Evolutionary conservation across 2,113 vertebrate genomes (phyloP).

Genomic region (Epinephelus lanceolatus): DNA sequence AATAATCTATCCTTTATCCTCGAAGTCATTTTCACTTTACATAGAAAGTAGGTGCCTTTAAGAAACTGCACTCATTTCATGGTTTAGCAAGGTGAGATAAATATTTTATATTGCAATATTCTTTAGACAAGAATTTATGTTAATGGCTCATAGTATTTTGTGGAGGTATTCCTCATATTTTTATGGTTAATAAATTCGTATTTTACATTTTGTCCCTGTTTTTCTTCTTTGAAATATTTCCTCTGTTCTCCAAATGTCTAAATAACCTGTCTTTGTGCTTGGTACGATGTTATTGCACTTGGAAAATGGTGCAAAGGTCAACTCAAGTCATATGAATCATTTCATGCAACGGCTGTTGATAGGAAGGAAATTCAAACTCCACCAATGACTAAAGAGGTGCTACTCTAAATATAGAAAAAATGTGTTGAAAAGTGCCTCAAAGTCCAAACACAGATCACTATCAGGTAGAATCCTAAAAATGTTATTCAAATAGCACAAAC

Average conservation of each 20-base stretch:
- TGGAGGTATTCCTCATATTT: too few relatives aligned
- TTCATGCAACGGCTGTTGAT: not conserved
- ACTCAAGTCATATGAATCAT: not conserved
- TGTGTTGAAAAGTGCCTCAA: not conserved
- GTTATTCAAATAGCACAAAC: not conserved
- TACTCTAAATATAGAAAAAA: not conserved
- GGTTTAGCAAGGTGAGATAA: not conserved
- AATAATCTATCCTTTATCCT: conserved; percentile 10
- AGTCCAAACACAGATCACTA: not conserved
- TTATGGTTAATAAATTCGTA: not conserved
- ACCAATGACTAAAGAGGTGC: not conserved
- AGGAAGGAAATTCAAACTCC: not conserved
- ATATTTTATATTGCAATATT: not conserved
- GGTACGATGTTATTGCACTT: conserved; percentile 5
- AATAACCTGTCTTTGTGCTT: not conserved
- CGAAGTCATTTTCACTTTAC: not conserved
- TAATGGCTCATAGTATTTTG: not conserved
- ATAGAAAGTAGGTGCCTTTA: not conserved
- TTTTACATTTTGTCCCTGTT: not conserved
- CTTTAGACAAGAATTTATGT: not conserved
- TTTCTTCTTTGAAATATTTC: not conserved
- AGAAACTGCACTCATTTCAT: not conserved
- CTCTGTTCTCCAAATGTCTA: not conserved
- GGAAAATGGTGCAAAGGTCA: conserved; percentile 4
- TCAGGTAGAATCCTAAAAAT: not conserved